phyloP scores from a whole-genome alignment of 2,888 invertebrate genomes.

The Brassicogethes aeneus region DNA sequence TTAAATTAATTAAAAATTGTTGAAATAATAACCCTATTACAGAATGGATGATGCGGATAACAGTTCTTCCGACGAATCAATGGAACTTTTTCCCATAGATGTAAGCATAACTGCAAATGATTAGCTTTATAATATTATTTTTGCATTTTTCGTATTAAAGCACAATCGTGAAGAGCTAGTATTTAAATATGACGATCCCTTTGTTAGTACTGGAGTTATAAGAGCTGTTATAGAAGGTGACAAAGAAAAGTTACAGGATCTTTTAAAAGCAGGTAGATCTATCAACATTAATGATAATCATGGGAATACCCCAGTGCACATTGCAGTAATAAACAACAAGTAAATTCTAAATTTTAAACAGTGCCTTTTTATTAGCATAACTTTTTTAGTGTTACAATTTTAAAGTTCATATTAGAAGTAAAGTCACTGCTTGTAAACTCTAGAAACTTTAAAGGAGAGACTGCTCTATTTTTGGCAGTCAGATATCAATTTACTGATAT shows the following conservation, averaged over 20 bases:
- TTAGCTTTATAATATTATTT: too few relatives aligned
- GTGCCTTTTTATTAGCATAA: too few relatives aligned
- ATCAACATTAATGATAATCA: constrained; percentile 25
- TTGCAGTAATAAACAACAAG: constrained; percentile 21
- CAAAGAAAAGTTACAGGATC: constrained; percentile 16
- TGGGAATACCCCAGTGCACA: constrained; percentile 27
- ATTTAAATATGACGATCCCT: constrained; percentile 19
- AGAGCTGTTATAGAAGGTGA: constrained; percentile 19
- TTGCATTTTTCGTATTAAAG: too few relatives aligned
- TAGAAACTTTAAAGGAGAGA: constrained; percentile 23
- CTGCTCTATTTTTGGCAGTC: constrained; percentile 22
- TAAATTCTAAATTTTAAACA: constrained; percentile 8
- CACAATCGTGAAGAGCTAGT: too few relatives aligned
- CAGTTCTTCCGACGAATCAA: too few relatives aligned
- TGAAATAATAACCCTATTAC: too few relatives aligned
- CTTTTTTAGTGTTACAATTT: constrained; percentile 17
- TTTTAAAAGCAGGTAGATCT: constrained; percentile 18
- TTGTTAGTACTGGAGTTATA: constrained; percentile 17
- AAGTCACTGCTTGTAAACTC: constrained; percentile 21
- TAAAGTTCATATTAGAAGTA: constrained; percentile 19
- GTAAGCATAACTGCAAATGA: too few relatives aligned
- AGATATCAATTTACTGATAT: constrained; percentile 13
- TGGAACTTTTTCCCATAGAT: too few relatives aligned
- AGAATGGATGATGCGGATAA: too few relatives aligned
- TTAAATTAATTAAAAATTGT: too few relatives aligned